Percentiles rank a stretch among this genome's conserved stretches.
Conservation (phyloP, 2,797 vertebrate genomes). For the Numenius phaeopus region DNA sequence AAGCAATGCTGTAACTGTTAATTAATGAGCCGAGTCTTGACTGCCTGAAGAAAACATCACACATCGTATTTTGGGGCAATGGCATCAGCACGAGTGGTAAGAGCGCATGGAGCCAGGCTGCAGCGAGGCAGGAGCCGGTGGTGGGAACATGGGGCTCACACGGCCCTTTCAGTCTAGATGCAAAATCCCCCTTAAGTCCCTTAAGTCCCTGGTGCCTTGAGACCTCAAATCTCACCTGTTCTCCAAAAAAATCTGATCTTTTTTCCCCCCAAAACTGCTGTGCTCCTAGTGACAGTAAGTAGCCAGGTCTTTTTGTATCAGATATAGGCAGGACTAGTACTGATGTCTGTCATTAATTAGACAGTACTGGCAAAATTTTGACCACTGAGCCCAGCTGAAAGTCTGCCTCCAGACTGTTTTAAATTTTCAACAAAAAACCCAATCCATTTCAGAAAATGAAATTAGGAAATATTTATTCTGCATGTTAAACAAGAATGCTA, state of each 20-base stretch:
- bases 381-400: neutral
- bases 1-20: neutral
- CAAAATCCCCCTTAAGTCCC: neutral
- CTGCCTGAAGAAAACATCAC: neutral
- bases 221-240: neutral
- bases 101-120: neutral
- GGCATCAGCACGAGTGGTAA: neutral
- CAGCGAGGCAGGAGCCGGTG: rapidly evolving
- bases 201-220: neutral
- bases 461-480: neutral
- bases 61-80: neutral
- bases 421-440: neutral
- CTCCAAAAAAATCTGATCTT: neutral
- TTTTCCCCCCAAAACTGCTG: rapidly evolving
- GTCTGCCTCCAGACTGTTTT: neutral
- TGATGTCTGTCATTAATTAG: neutral
- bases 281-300: neutral
- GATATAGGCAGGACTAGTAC: neutral
- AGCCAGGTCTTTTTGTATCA: neutral
- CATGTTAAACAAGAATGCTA: neutral
- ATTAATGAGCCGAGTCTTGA: neutral
- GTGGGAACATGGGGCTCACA: rapidly evolving
- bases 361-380: neutral
- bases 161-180: neutral
- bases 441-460: neutral